A percentile compares a stretch with the other conserved stretches of the same genome.
Conservation (phyloP, 2,888 invertebrate species). For the Tetanocera ferruginea region DNA sequence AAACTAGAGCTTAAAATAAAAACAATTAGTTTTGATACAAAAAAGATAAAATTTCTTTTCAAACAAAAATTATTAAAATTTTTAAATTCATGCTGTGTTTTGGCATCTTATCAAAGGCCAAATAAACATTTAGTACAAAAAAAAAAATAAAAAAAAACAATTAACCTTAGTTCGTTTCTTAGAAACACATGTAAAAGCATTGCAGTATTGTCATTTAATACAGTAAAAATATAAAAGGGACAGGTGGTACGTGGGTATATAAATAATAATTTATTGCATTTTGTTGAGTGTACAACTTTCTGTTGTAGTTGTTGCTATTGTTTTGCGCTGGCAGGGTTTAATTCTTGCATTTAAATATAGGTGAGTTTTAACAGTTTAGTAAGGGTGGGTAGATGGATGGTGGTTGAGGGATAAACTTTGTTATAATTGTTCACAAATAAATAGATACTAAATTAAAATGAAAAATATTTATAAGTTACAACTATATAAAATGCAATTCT, state of each 20-base stretch:
- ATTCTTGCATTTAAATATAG: background rate
- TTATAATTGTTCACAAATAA: no score
- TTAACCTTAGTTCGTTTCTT: no score
- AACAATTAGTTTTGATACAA: background rate
- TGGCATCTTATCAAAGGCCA: background rate
- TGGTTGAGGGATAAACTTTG: no score
- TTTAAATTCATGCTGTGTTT: background rate
- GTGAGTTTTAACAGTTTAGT: no score
- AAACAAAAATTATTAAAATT: background rate
- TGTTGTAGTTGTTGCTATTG: background rate
- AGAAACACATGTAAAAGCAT: no score
- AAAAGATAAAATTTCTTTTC: background rate
- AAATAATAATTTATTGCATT: no score
- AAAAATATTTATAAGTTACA: constrained; percentile 12
- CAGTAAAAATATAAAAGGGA: no score
- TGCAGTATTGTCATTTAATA: no score
- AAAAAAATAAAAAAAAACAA: no score
- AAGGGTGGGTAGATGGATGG: no score
- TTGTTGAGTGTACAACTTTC: no score
- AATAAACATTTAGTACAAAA: background rate
- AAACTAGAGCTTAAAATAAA: constrained; percentile 4
- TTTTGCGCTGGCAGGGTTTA: background rate
- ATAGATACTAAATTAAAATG: background rate
- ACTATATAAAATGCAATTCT: constrained; percentile 21
- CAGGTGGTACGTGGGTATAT: no score